Evolutionary conservation across 2,113 vertebrate species (phyloP), one percentile per base, ranked within the genome.

Genomic region (Rhea pennata): DNA sequence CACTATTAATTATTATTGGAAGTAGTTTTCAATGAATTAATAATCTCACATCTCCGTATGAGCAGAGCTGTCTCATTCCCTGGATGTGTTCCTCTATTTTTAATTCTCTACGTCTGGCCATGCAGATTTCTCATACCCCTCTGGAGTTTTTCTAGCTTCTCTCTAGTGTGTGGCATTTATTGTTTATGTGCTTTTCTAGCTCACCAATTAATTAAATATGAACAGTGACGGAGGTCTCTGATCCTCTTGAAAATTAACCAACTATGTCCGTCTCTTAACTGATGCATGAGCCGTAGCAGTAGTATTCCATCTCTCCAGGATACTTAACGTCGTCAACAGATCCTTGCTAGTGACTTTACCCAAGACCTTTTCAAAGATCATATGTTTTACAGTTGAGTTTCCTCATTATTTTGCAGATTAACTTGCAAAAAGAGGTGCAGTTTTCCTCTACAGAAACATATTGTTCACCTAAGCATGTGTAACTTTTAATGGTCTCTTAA

Each of bases 181-280:
- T 88, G 69, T 80, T 74, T 40, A 21, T 33, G 64, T 84, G 50
- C 42, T 94, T 92, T 96, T 90, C 82, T 81, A 51, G 70, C 46
- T 90, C 59, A 77, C 91, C 94, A 90, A 90, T 90, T 88, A 79
- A 83, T 97, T 90, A 95, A 95, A 64, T 74, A 70, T 76, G 78
- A 86, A 4, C 2, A 2, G 59, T 83, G 79, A 93, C 62, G 23
- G 48, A 76, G 51, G 22, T 58, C 74, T 95, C 91, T 39, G 58
- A 89, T 75, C 44, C 62, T 85, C 48, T 88, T 61, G 94, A 90
- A 93, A 94, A 70, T 95, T 70, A 73, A 86, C 73, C 51, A 75
- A 39, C 70, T 54, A 16, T 3, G 9, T 33, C 36, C 42, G 5
- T 70, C 82, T 85, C 71, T 67, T 64, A 48, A 59, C 42, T 15